Evolutionary conservation across 1,140 invertebrate species (phyloP).

Genomic region (Pseudomyrmex flavicornis): DNA sequence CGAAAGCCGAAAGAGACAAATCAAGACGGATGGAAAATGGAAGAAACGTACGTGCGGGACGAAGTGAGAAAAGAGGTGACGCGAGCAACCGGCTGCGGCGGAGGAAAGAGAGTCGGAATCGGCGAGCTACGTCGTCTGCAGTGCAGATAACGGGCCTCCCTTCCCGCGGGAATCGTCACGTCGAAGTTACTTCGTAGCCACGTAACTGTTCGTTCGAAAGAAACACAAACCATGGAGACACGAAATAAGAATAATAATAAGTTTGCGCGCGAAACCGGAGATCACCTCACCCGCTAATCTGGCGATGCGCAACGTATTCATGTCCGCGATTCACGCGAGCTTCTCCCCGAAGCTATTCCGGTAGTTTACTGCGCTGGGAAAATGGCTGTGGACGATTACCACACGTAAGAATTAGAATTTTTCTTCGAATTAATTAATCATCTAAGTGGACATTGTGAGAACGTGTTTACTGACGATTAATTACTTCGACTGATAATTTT

Average conservation of each 20-base stretch:
- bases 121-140: constrained; percentile 58
- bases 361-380: no score
- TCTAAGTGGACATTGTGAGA: no score
- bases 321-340: constrained; percentile 20
- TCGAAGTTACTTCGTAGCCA: constrained; percentile 13
- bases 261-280: neutral
- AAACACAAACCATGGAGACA: constrained; percentile 3
- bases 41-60: constrained; percentile 1
- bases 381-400: no score
- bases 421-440: no score
- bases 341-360: no score
- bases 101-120: constrained; percentile 26
- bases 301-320: constrained; percentile 7
- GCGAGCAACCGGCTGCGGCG: neutral
- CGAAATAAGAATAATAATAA: constrained; percentile 46
- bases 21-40: constrained; percentile 51
- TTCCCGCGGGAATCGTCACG: constrained; percentile 48
- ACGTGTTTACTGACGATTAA: no score
- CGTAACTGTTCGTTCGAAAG: constrained; percentile 18
- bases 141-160: constrained; percentile 66
- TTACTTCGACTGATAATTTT: no score
- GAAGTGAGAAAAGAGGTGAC: constrained; percentile 16
- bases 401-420: no score
- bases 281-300: neutral
- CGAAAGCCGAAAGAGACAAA: constrained; percentile 39